Base-by-base conservation (phyloP, 2,113 vertebrate genomes). In the Hiodon alosoides region DNA sequence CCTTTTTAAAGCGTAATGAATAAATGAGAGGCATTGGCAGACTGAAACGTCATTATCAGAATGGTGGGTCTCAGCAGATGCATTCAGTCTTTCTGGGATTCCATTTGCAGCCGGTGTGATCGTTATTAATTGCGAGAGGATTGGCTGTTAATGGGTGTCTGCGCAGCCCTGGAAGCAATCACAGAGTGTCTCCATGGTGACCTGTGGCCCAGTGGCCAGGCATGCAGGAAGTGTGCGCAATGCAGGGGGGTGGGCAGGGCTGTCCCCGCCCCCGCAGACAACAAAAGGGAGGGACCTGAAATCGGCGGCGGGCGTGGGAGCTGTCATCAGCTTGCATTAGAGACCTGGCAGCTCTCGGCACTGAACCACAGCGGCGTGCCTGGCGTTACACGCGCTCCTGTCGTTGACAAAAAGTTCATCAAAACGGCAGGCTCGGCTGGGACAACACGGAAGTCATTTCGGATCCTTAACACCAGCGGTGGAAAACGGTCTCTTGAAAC, bases 111-210 rank as follows among this genome's bases (percentile, higher is more conserved):
- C 83, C 87, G 84, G 79, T 75, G 79, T 81, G 81, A 85, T 73
- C 76, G 86, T 84, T 85, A 87, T 90, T 90, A 90, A 90, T 90
- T 90, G 89, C 81, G 76, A 75, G 57, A 79, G 83, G 86, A 88
- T 83, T 82, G 84, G 80, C 83, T 84, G 83, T 83, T 89, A 89
- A 88, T 90, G 87, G 86, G 80, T 55, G 82, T 82, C 86, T 85
- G 82, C 73, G n/a, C 76, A 48, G 59, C 72, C 82, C 82, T 78
- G 79, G 79, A 70, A 81, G 73, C 76, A 58, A 78, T 80, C 76
- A 73, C 54, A 66, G 78, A 84, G 54, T 72, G 75, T 90, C 87
- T 86, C 89, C 88, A 90, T 90, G 87, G 81, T 75, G 83, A 90
- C 87, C 86, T 87, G 85, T 88, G 67, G 85, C 83, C 72, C 71